Evolutionary conservation across 64 coral and sea anemone genomes (phyloP).

Genomic region (Montipora cactus): DNA sequence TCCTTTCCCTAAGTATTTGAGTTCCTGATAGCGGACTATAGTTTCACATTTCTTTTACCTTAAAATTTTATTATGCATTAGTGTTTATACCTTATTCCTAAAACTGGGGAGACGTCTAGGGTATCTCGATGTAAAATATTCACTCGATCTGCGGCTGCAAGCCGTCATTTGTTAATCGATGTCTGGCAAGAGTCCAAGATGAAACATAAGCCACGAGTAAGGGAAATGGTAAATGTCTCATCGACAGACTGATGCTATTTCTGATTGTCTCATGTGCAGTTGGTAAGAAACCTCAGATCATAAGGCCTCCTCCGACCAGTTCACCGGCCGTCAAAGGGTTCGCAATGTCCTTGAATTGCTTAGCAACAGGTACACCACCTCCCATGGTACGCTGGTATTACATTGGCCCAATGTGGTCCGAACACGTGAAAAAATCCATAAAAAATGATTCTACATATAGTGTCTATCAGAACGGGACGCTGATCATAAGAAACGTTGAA

Average conservation of each 20-base stretch:
- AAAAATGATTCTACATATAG: not conserved
- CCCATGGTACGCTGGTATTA: constrained; percentile 7
- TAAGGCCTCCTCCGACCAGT: not conserved
- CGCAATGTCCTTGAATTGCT: not conserved
- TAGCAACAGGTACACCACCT: constrained; percentile 20
- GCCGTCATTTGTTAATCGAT: too few species aligned
- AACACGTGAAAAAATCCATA: constrained; percentile 2
- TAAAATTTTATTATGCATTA: too few species aligned
- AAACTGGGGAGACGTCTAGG: too few species aligned
- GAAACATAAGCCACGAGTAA: too few species aligned
- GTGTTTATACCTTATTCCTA: too few species aligned
- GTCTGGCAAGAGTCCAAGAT: too few species aligned
- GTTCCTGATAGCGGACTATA: too few species aligned
- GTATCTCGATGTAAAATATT: too few species aligned
- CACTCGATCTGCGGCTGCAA: too few species aligned
- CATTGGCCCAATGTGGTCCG: not conserved
- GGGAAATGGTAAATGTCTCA: too few species aligned
- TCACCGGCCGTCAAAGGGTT: not conserved
- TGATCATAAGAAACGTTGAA: not conserved
- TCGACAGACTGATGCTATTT: not conserved
- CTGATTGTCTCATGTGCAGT: not conserved
- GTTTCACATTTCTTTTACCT: too few species aligned
- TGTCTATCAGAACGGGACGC: not conserved
- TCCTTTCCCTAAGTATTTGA: too few species aligned
- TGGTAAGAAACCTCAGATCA: constrained; percentile 3